Evolutionary conservation across 2,888 invertebrate species (phyloP), one percentile per base, ranked within the genome.

Genomic region (Embidobia sp.): DNA sequence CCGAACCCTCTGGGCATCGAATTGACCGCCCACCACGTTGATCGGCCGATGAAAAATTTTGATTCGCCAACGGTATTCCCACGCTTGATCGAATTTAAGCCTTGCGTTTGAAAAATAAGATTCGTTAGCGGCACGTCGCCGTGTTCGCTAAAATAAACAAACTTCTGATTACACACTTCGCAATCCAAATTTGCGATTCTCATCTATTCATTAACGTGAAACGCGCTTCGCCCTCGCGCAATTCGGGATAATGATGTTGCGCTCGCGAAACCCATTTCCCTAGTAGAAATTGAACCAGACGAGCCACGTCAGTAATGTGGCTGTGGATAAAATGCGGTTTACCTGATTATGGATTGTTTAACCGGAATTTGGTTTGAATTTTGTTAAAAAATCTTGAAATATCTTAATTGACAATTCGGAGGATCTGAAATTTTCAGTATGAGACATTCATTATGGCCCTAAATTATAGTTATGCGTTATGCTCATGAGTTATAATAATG

Each of bases 131-230:
- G 37, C 37, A 35, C 27, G 29, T 16, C 49, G 27, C 27, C 35
- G 15, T 26, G 19, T 40, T 46, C 31, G 63, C 33, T 51, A 48
- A 69, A 69, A 69, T 59, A 69, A 69, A 69, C 59, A 69, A 33
- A 31, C 63, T 55, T 59, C 59, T 61, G 69, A 70, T 70, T 70
- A 70, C 51, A 59, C 22, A 49, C 44, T 15, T 42, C 29, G 46
- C 53, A 72, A 72, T 37, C 22, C 53, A 61, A 72, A 72, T 72
- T 63, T 72, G 63, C 72, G 53, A 59, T 55, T 72, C 72, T 51
- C 72, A 72, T 64, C 63, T 72, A 72, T 63, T 73, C 55, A 64
- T 73, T 64, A 63, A 73, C 72, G 22, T 49, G 64, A 49, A 64
- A 51, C 57, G 18, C 49, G 18, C 40, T 64, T 55, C 49, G 40